phyloP scores from a whole-genome alignment of 2,113 vertebrate species.

The Trochalopteron elliotii region DNA sequence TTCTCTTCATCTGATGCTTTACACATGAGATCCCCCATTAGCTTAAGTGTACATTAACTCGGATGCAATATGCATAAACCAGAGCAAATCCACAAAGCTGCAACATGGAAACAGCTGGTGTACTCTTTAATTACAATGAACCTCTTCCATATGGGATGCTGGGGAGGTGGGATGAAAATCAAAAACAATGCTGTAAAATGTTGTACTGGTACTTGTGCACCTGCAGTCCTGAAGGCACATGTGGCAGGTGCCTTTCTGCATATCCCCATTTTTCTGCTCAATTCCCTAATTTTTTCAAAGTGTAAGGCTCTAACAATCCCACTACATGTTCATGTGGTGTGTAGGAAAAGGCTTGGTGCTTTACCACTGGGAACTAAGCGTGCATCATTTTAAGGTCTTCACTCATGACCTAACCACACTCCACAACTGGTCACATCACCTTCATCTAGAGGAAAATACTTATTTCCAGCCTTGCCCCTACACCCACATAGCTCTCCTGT shows the following conservation, averaged over 20 bases:
- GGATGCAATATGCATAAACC: not conserved
- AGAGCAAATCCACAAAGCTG: not conserved
- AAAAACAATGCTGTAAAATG: not conserved
- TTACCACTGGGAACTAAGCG: rapidly evolving
- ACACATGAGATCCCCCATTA: not conserved
- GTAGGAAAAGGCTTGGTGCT: not conserved
- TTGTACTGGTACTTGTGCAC: not conserved
- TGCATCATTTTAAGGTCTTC: not conserved
- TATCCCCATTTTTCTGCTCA: not conserved
- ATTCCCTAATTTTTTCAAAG: not conserved
- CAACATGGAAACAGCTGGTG: not conserved
- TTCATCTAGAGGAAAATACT: not conserved
- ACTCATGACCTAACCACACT: not conserved
- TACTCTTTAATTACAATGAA: not conserved
- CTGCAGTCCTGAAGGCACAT: not conserved
- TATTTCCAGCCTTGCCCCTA: not conserved
- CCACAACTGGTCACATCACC: not conserved
- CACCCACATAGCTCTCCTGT: not conserved
- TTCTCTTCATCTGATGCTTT: not conserved
- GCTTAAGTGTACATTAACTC: not conserved
- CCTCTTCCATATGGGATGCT: not conserved
- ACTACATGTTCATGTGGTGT: not conserved
- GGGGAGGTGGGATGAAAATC: not conserved
- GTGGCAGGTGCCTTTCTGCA: not conserved
- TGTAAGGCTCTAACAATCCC: not conserved